These are phyloP conservation scores for Pleuronectes platessa DNA, from an alignment of 2,113 vertebrate species.

Conservation along the genomic window DNA sequence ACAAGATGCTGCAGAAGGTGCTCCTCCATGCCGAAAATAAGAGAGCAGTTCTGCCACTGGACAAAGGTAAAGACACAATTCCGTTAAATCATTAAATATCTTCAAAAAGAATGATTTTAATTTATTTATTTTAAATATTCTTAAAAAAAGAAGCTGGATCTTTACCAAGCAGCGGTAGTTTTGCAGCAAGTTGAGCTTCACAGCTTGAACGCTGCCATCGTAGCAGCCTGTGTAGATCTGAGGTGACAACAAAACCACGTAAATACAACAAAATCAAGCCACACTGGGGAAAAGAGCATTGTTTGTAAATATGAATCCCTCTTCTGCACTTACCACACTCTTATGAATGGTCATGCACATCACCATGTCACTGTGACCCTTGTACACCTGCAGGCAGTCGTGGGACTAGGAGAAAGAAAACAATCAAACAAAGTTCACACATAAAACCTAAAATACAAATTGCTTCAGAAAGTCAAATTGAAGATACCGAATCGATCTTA, in stretches of 20 bases:
- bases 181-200: slow-evolving; percentile 92
- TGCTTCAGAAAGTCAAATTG: too few relatives aligned
- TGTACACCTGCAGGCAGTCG: slow-evolving; percentile 94
- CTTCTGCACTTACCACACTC: slow-evolving; percentile 89
- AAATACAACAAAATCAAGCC: not conserved
- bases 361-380: slow-evolving; percentile 96
- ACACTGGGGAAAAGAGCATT: not conserved
- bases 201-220: slow-evolving; percentile 91
- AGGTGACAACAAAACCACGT: not conserved
- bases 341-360: slow-evolving; percentile 98
- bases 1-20: slow-evolving; percentile 93
- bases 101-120: too few relatives aligned
- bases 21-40: slow-evolving; percentile 92
- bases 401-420: slow-evolving; percentile 85
- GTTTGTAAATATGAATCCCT: not conserved
- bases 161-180: slow-evolving; percentile 90
- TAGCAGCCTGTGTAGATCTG: slow-evolving; percentile 98
- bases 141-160: not conserved
- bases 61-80: not conserved
- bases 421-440: too few relatives aligned
- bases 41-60: slow-evolving; percentile 94
- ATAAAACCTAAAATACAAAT: too few relatives aligned
- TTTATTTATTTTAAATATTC: too few relatives aligned
- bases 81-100: not conserved
- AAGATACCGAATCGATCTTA: too few relatives aligned